phyloP scores from a whole-genome alignment of 2,113 vertebrate species.

The Ceratotherium simum region DNA sequence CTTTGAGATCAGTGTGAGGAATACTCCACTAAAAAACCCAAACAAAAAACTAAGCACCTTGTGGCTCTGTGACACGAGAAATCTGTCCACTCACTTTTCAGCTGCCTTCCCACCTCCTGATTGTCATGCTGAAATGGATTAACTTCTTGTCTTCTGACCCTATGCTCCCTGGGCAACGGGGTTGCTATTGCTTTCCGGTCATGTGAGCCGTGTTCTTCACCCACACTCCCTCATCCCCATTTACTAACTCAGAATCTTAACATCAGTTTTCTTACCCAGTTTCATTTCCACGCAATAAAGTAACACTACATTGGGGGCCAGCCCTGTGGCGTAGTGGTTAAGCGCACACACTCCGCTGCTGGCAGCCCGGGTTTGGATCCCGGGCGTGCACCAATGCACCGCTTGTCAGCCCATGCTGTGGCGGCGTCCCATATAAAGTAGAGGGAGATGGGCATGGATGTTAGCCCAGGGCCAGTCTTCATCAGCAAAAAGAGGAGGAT shows the following conservation, averaged over 20 bases:
- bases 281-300: background rate
- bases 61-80: background rate
- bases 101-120: background rate
- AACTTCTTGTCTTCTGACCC: background rate
- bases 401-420: no score
- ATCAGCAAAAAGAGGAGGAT: no score
- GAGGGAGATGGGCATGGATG: no score
- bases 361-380: no score
- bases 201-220: background rate
- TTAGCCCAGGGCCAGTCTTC: no score
- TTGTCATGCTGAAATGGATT: no score
- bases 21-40: background rate
- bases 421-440: no score
- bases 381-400: no score
- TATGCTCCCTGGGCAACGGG: background rate
- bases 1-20: background rate
- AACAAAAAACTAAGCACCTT: background rate
- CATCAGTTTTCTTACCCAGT: background rate
- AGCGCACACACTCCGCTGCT: no score
- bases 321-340: no score
- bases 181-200: background rate
- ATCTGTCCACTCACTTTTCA: background rate
- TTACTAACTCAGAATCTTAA: background rate
- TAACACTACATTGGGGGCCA: background rate
- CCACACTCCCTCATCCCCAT: background rate